Evolutionary conservation across 1,140 invertebrate genomes (phyloP), one percentile per base, ranked within the genome.

Genomic region (Caenorhabditis latens): DNA sequence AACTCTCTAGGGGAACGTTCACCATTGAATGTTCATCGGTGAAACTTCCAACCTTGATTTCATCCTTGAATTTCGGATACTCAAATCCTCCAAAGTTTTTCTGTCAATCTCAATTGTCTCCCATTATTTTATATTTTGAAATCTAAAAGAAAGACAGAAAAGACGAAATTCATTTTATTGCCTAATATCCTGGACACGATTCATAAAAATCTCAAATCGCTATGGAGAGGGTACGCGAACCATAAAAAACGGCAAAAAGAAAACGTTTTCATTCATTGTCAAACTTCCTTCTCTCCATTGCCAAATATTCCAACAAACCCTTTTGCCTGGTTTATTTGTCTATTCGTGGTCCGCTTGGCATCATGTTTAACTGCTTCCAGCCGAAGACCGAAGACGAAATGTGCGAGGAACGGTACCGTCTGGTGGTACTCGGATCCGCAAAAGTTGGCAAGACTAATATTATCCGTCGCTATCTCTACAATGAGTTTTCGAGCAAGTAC

Each of bases 361-460:
- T 24, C 46, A 79, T 79, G 71, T 79, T 79, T 53, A 50, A 79
- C 43, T 79, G 71, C 71, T 79, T 79, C 7, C 71, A 79, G 71
- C 71, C 71, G 21, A 79, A 50, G 24, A 79, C 71, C n/a, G 67
- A 79, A n/a, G 53, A 87, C 53, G 84, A 85, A 57, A 89, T 89
- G 88, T 53, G 86, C 67, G 88, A 89, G 84, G 88, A 89, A 63
- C 90, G 96, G 86, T 96, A 96, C 90, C 94, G 96, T 63, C 93
- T 97, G 86, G 96, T 97, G 24, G 94, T 96, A 42, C 93, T 97
- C 53, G 96, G 96, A 1, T 95, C 96, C 1, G 95, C 96, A 1
- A 95, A 95, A 19, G 96, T 96, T 19, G 96, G 96, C 6, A 97
- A 97, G 93, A 96, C 95, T 91, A 95, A 95, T 89, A 96, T 97